Conservation (phyloP, 2,888 invertebrate genomes). For the Spodoptera picta region DNA sequence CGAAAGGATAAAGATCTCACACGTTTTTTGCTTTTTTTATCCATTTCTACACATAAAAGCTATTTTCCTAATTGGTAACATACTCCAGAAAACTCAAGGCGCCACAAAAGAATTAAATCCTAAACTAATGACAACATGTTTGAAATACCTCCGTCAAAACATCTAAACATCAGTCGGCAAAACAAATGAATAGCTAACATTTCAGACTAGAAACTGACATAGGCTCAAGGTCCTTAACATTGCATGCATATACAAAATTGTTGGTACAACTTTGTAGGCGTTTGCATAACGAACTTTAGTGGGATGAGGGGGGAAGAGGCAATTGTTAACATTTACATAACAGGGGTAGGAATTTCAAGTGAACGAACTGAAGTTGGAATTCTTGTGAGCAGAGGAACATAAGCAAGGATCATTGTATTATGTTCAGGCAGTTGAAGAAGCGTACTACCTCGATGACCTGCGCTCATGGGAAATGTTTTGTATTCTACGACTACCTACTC, state of each 20-base stretch:
- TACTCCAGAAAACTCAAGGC: neutral
- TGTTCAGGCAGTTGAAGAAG: no score
- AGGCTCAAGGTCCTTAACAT: conserved; percentile 47
- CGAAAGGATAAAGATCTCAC: no score
- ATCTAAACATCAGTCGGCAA: conserved; percentile 33
- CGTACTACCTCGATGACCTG: no score
- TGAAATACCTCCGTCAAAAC: conserved; percentile 41
- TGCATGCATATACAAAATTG: conserved; percentile 50
- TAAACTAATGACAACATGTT: conserved; percentile 20
- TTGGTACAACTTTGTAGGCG: conserved; percentile 42
- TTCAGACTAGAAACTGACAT: conserved; percentile 30
- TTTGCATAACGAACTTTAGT: conserved; percentile 46
- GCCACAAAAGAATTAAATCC: conserved; percentile 4
- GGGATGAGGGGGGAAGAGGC: conserved; percentile 21
- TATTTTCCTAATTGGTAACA: no score
- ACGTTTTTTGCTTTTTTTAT: no score
- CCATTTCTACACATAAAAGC: no score
- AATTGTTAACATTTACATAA: conserved; percentile 50
- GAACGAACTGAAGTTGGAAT: conserved; percentile 26
- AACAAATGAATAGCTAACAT: conserved; percentile 46
- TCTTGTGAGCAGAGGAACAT: conserved; percentile 6
- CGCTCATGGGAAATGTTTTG: no score
- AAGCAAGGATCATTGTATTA: no score
- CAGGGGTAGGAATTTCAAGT: conserved; percentile 39
- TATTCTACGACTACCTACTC: no score